Evolutionary conservation across 2,113 vertebrate species (phyloP).

Genomic region (Anolis sagrei): DNA sequence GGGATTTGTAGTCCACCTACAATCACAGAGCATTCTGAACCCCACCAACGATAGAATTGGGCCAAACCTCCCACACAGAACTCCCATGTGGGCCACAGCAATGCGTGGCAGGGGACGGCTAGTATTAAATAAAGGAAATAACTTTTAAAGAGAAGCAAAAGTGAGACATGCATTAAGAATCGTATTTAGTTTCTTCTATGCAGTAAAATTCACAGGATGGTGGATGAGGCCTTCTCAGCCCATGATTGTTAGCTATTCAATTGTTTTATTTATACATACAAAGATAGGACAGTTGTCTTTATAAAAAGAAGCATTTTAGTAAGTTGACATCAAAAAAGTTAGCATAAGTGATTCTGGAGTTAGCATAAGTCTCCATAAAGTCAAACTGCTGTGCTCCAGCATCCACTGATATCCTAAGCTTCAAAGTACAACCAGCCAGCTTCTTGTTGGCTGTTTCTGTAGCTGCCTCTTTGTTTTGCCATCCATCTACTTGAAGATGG

Average conservation of each 20-base stretch:
- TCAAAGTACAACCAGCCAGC: conserved; percentile 35
- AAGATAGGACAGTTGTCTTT: no score
- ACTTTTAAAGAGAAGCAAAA: not conserved
- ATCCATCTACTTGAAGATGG: conserved; percentile 13
- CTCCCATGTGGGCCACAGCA: no score
- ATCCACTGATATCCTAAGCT: conserved; percentile 43
- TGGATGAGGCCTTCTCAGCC: not conserved
- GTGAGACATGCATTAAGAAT: not conserved
- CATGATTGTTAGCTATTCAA: not conserved
- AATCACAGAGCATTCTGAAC: no score
- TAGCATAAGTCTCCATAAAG: not conserved
- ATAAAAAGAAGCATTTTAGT: not conserved
- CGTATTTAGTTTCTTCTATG: not conserved
- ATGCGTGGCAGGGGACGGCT: no score
- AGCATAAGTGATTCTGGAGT: not conserved
- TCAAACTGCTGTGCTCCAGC: not conserved
- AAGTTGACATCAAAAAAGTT: not conserved
- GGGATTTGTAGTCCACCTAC: no score
- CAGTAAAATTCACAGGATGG: not conserved
- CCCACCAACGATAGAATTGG: no score
- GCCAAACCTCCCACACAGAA: no score
- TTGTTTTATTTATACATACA: not conserved
- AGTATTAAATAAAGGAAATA: not conserved
- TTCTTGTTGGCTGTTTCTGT: conserved; percentile 38
- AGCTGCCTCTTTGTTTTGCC: conserved; percentile 12